Base-by-base conservation (phyloP, 2,113 vertebrate genomes). In the Eublepharis macularius region DNA sequence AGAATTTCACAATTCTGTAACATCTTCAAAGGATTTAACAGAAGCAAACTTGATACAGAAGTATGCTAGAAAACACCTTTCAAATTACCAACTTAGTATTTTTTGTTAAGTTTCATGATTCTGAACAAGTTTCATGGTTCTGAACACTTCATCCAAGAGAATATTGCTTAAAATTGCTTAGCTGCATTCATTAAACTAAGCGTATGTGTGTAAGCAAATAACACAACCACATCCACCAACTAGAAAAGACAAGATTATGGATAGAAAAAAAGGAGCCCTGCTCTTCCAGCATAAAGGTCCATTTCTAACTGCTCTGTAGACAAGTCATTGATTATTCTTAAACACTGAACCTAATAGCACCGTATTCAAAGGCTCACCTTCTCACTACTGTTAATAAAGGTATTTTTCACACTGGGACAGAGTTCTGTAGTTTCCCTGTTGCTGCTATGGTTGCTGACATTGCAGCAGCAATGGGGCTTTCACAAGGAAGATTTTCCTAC, bases 11-110 rank as follows among this genome's bases (percentile, higher is more conserved):
- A 39, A 80, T 70, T 87, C 63, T 87, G 60, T 41, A 0, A 76
- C 43, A 89, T 54, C 17, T 49, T 86, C 57, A 82, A 84, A 47
- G 79, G 1, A 3, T 29, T 78, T 86, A 84, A 12, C 45, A 29
- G 57, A 86, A 6, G 63, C 54, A 73, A 17, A 9, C 74, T 57
- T 84, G 73, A 81, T 21, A 51, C 19, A n/a, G 78, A 89, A 0
- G 0, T 1, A 80, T 32, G n/a, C 63, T 10, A 1, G 82, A 72
- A 92, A 93, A 39, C 19, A n/a, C 47, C 7, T 45, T 65, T n/a
- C 34, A 86, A 21, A 49, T 73, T 16, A 68, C 19, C 65, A 70
- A 3, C 1, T 0, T 2, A 3, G 83, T 6, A 70, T 0, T 63
- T 6, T 14, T 82, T 78, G 8, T 60, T 51, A 76, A 36, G 45